Evolutionary conservation across 2,797 vertebrate species (phyloP), one percentile per base, ranked within the genome.

Genomic region (Neosilurus mollespiculum): DNA sequence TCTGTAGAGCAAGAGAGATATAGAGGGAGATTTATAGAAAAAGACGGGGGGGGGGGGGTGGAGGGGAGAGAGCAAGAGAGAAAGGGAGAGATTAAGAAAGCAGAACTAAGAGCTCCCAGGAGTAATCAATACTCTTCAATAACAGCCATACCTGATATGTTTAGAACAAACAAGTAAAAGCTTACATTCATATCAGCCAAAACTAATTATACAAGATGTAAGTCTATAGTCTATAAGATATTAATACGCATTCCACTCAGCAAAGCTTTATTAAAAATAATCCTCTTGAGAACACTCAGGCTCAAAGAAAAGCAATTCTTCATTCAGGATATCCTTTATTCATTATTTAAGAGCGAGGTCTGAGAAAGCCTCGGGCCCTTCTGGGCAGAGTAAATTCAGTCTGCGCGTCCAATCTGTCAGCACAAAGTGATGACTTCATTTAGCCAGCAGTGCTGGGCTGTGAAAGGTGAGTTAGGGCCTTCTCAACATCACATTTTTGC

Each of bases 1-100:
- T 91, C 95, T 96, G 91, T 20, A 67, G 66, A 43, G 56, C 0
- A n/a, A 53, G n/a, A 67, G 34, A 77, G 53, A 83, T 54, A 80
- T 59, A 82, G 65, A 70, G 14, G 49, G 78, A 53, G 61, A 65
- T 51, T 70, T 56, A 81, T 30, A 61, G 56, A 81, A 43, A 62
- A 37, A 80, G 61, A 79, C 26, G 20, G 80, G 58, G 30, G 18
- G 2, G 43, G 20, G 37, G 26, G 11, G 30, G 30, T 16, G 26
- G 43, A 49, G 65, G 26, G 37, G 26, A 22, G 72, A 80, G 75
- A 85, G 49, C 75, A 59, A 79, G 24, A 81, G 51, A 59, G 34
- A 12, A 0, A 30, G 67, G 30, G 1, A 34, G 56, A 79, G 82
- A 37, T 58, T 43, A 71, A 67, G 76, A 61, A 43, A 64, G 1